Evolutionary conservation across 2,888 invertebrate species (phyloP).

Genomic region (Eupithecia inturbata): DNA sequence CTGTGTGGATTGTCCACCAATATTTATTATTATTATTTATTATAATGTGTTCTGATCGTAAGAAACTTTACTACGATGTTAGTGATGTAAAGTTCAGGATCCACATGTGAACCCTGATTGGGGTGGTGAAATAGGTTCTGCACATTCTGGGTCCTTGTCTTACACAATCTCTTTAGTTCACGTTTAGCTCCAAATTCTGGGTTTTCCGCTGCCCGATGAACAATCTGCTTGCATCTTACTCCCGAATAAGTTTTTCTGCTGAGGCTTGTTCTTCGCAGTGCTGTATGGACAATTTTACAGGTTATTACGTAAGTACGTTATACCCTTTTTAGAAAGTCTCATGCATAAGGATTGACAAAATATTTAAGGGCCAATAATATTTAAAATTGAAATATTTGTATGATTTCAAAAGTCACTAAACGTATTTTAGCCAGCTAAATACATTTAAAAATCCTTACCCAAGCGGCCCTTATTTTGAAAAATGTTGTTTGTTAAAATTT

Average conservation of each 20-base stretch:
- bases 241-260: constrained; percentile 59
- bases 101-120: neutral
- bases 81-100: neutral
- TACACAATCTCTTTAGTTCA: neutral
- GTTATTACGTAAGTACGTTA: neutral
- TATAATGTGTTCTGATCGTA: neutral
- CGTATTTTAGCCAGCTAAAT: neutral
- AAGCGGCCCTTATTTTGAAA: neutral
- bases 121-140: neutral
- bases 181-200: constrained; percentile 66
- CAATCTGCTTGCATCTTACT: constrained; percentile 60
- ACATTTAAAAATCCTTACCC: neutral
- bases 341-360: neutral
- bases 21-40: too few relatives aligned
- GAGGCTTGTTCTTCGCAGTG: constrained; percentile 61
- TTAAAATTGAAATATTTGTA: neutral
- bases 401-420: neutral
- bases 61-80: neutral
- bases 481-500: neutral
- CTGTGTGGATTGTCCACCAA: too few relatives aligned
- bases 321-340: neutral
- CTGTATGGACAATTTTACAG: constrained; percentile 51
- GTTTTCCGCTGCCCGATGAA: constrained; percentile 63
- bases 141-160: neutral
- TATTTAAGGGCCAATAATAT: neutral